Base-by-base conservation (phyloP, 2,113 vertebrate species). In the Proterorhinus semilunaris region DNA sequence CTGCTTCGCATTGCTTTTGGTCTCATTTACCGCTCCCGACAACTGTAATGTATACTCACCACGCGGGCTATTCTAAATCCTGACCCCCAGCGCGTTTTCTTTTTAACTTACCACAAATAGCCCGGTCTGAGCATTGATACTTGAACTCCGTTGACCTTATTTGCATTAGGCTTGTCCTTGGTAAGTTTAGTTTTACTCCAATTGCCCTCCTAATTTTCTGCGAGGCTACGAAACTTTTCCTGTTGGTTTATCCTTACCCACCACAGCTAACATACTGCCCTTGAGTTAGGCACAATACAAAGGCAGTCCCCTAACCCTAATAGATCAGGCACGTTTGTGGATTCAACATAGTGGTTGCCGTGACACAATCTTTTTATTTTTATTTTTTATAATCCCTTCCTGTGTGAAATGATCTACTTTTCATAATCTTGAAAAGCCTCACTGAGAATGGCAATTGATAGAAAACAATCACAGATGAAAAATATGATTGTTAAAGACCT, bases 361-460 rank as follows among this genome's bases (percentile, higher is more conserved):
- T 21, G 21, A 21, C 21, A 21, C 21, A 21, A 21, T 21, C 21
- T n/a, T n/a, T n/a, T n/a, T 21, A 21, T 21, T 21, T 1, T 21
- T 21, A 1, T 21, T 21, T 21, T 21, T 21, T 21, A 21, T 21
- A 21, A 21, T 21, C 21, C 21, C 21, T 21, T 21, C 21, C 21
- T 87, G 83, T 88, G 85, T 86, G 83, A 87, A 90, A 87, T 82
- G 83, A 89, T 85, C 82, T 86, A 66, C 68, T 69, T 78, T 21
- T 51, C 69, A 75, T 89, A 87, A 89, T 90, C 86, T 83, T 70
- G 76, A 68, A 91, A 90, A 87, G 84, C 87, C 87, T 69, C 72
- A 67, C 55, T 80, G 84, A 83, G 81, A 81, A 87, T 21, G 21
- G 21, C 80, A 74, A 80, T 66, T 71, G 61, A 84, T 89, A 89